Evolutionary conservation across 2,888 invertebrate genomes (phyloP), one percentile per base, ranked within the genome.

Genomic region (Acanthopleura granulata): DNA sequence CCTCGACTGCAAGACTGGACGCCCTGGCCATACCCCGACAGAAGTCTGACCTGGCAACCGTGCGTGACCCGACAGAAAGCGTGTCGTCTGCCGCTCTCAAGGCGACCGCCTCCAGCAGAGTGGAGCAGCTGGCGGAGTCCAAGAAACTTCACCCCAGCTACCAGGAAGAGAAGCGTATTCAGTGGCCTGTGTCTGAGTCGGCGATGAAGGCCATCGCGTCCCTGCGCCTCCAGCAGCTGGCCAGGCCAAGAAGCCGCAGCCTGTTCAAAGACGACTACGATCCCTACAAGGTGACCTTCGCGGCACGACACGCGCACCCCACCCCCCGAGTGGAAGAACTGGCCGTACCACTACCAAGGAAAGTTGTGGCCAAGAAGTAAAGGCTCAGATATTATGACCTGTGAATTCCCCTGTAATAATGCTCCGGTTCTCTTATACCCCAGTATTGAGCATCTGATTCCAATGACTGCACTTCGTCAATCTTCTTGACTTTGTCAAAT

Each of bases 241-340:
- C 88, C 0, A 78, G 88, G 18, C 88, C 89, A 1, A 77, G 84
- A 27, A 87, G 87, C 76, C 81, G 87, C 22, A 83, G 86, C n/a
- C 80, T 86, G 81, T 82, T 85, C 27, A 86, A 85, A 62, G 87
- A 89, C 74, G 89, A 89, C 77, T 89, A 80, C 70, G 89, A 89
- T 74, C 88, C 88, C 0, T 89, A 88, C 79, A 83, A 81, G 77
- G 85, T 89, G 0, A 73, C 86, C 1, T 66, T 78, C 4, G 83
- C 83, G 11, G 87, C 88, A 14, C 78, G 79, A 22, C 79, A 82
- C 16, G 84, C 87, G 0, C 80, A 82, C 0, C 77, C 85, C 16
- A 85, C 89, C 3, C 85, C 87, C 0, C 75, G 89, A 40, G 61
- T 88, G 11, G 84, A 83, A 0, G 88, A 88, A 78, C 76, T 89